These are phyloP conservation scores for Paratrypauchen microcephalus DNA, from an alignment of 2,797 vertebrate genomes.

Conservation along the genomic window DNA sequence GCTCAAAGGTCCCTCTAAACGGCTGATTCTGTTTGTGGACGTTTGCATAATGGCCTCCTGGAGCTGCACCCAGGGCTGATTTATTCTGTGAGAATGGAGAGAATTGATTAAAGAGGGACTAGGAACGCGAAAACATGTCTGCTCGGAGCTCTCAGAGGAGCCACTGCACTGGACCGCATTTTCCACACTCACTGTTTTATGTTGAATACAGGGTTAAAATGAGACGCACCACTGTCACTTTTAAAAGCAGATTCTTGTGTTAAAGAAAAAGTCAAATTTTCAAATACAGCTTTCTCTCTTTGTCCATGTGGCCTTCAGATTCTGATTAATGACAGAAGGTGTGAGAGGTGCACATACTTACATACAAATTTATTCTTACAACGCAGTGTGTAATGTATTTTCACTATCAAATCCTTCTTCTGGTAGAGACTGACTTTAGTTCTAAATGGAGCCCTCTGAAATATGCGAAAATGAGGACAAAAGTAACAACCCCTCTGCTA, in stretches of 20 bases:
- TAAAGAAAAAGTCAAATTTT: not conserved
- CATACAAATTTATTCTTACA: not conserved
- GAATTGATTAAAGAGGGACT: slow-evolving; percentile 8
- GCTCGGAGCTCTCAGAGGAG: not conserved
- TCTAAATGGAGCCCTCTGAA: not conserved
- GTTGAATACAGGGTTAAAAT: not conserved
- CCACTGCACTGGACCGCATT: not conserved
- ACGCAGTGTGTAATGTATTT: not conserved
- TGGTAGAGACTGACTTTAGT: not conserved
- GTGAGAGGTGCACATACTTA: not conserved
- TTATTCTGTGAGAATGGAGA: slow-evolving; percentile 4
- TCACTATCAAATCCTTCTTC: not conserved
- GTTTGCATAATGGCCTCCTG: slow-evolving; percentile 5
- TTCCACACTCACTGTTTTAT: not conserved
- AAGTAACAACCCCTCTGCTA: too few species aligned
- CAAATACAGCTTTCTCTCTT: not conserved
- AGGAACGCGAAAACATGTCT: slow-evolving; percentile 1
- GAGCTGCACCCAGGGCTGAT: slow-evolving; percentile 6
- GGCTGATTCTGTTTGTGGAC: not conserved
- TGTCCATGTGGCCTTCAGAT: not conserved
- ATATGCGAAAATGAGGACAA: not conserved
- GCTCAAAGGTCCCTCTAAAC: slow-evolving; percentile 1
- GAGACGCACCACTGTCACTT: not conserved
- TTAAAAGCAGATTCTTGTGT: not conserved
- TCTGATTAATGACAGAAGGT: not conserved